These are phyloP conservation scores for Raja brachyura DNA, from an alignment of 2,113 vertebrate species.

Conservation along the genomic window DNA sequence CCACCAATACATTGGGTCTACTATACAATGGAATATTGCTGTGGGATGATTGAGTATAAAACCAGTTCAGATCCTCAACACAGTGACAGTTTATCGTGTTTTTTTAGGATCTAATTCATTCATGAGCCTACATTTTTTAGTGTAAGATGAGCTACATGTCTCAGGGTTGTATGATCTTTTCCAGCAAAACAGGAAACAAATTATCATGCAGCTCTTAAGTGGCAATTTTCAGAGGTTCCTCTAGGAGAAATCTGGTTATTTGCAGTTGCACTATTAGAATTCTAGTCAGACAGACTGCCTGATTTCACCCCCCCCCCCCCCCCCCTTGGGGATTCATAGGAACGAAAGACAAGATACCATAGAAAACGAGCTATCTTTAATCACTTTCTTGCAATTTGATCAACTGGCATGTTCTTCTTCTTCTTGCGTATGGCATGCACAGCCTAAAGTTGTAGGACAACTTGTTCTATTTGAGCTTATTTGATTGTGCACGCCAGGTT, in stretches of 20 bases:
- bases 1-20: too few species aligned
- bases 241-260: not conserved
- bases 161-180: not conserved
- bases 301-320: too few species aligned
- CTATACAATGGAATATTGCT: too few species aligned
- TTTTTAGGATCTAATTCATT: too few species aligned
- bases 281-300: too few species aligned
- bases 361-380: not conserved
- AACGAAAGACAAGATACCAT: not conserved
- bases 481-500: too few species aligned
- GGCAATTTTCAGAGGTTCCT: not conserved
- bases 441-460: too few species aligned
- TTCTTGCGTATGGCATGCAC: too few species aligned
- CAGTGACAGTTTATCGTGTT: too few species aligned
- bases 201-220: not conserved
- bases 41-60: too few species aligned
- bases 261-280: not conserved
- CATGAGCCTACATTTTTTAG: not conserved
- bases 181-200: not conserved
- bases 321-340: not conserved
- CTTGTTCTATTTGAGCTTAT: too few species aligned
- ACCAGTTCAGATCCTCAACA: too few species aligned
- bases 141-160: not conserved
- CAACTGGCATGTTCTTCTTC: not conserved
- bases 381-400: not conserved